Conservation (phyloP, 2,888 invertebrate genomes). For the Gandaritis pyraliata region DNA sequence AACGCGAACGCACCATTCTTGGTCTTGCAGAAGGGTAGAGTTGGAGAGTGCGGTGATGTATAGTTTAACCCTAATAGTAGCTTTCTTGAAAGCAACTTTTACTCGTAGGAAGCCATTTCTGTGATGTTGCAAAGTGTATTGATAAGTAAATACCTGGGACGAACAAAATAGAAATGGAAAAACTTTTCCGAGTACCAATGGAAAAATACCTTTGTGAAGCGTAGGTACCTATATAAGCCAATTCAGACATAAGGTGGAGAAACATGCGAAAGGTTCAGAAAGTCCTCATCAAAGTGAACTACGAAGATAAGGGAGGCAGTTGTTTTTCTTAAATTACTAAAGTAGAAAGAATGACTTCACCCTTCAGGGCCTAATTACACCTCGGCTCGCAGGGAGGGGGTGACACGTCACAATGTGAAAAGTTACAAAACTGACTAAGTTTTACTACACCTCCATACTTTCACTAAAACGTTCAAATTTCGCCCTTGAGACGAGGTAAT, state of each 20-base stretch:
- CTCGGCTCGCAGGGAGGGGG: slow-evolving; percentile 34
- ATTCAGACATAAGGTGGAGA: not conserved
- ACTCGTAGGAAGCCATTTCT: slow-evolving; percentile 9
- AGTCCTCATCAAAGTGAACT: slow-evolving; percentile 12
- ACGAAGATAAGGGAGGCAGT: slow-evolving; percentile 39
- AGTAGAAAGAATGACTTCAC: slow-evolving; percentile 48
- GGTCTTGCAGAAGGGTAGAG: not conserved
- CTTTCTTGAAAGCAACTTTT: slow-evolving; percentile 19
- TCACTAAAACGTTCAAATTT: slow-evolving; percentile 43
- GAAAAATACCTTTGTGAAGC: not conserved
- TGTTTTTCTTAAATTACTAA: slow-evolving; percentile 55
- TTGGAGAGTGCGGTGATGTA: not conserved
- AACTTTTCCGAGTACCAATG: not conserved
- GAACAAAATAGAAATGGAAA: not conserved
- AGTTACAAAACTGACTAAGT: slow-evolving; percentile 70
- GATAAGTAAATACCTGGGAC: not conserved
- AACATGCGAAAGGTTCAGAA: slow-evolving; percentile 11
- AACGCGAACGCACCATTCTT: too few relatives aligned
- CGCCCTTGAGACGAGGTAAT: slow-evolving; percentile 45
- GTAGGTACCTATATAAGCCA: not conserved
- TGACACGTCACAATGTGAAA: slow-evolving; percentile 70
- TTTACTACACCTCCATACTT: slow-evolving; percentile 46
- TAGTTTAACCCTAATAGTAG: slow-evolving; percentile 12
- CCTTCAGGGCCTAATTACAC: slow-evolving; percentile 60
- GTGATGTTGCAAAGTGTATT: slow-evolving; percentile 8